Percentiles rank a stretch among this genome's conserved stretches.
phyloP scores from a whole-genome alignment of 2,888 invertebrate species.

The Thumatha senex region DNA sequence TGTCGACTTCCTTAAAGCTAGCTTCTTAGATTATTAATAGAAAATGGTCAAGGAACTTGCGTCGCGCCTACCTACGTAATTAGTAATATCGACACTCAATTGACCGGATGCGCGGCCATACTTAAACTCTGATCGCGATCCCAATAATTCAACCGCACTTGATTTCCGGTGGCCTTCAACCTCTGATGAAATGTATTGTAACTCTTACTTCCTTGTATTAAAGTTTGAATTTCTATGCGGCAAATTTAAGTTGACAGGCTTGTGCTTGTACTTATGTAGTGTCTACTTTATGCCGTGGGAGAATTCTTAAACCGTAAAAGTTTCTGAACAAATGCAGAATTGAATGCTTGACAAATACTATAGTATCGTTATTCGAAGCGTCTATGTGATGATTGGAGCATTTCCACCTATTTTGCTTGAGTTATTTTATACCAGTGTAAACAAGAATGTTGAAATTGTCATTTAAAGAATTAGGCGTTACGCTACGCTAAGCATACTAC shows the following conservation, averaged over 20 bases:
- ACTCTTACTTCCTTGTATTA: conserved; percentile 26
- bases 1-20: neutral
- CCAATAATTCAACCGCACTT: conserved; percentile 66
- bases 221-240: conserved; percentile 35
- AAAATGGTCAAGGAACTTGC: conserved; percentile 11
- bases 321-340: conserved; percentile 17
- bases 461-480: neutral
- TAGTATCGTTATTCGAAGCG: conserved; percentile 15
- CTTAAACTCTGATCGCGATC: conserved; percentile 68
- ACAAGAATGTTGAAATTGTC: conserved; percentile 22
- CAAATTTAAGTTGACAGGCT: conserved; percentile 24
- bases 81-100: conserved; percentile 48
- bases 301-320: conserved; percentile 54
- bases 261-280: conserved; percentile 17
- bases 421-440: conserved; percentile 38
- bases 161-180: conserved; percentile 41
- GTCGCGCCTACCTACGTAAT: conserved; percentile 32
- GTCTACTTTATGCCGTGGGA: conserved; percentile 58
- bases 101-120: conserved; percentile 60
- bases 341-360: conserved; percentile 25
- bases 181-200: conserved; percentile 17
- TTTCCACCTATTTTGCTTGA: conserved; percentile 24
- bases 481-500: neutral
- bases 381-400: conserved; percentile 23
- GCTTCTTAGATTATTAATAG: neutral